These are phyloP conservation scores for Lethenteron reissneri DNA, from an alignment of 2,113 vertebrate genomes.

Conservation along the genomic window DNA sequence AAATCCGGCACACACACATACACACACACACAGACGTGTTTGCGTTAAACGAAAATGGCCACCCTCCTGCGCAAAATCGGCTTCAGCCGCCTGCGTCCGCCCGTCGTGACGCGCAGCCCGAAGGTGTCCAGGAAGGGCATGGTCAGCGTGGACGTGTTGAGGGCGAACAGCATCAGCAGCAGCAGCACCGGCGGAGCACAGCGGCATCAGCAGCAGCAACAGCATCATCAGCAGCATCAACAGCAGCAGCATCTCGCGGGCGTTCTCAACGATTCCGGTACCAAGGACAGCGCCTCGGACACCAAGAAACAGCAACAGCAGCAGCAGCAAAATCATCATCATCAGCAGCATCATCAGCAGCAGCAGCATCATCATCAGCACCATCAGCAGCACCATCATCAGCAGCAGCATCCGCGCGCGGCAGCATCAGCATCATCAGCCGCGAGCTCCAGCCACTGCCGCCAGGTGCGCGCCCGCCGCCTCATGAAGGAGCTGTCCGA, in stretches of 20 bases:
- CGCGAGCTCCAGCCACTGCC: not conserved
- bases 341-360: not conserved
- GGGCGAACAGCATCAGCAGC: conserved; percentile 51
- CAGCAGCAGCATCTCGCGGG: not conserved
- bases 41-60: conserved; percentile 31
- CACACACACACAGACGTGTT: no score
- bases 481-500: conserved; percentile 1
- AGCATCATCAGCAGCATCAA: not conserved
- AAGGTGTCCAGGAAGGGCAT: conserved; percentile 7
- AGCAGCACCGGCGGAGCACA: conserved; percentile 13
- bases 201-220: not conserved
- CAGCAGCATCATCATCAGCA: not conserved
- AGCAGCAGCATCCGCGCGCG: conserved; percentile 7
- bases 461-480: not conserved
- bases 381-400: not conserved
- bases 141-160: conserved; percentile 34
- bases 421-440: conserved; percentile 10
- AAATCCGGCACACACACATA: no score
- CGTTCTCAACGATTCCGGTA: not conserved
- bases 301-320: not conserved
- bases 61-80: conserved; percentile 89
- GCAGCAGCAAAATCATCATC: not conserved
- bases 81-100: conserved; percentile 49
- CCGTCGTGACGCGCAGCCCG: not conserved
- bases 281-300: not conserved